A percentile compares a stretch with the other conserved stretches of the same genome.
These are phyloP conservation scores for Talpa occidentalis DNA, from an alignment of 2,113 vertebrate genomes.

Conservation along the genomic window DNA sequence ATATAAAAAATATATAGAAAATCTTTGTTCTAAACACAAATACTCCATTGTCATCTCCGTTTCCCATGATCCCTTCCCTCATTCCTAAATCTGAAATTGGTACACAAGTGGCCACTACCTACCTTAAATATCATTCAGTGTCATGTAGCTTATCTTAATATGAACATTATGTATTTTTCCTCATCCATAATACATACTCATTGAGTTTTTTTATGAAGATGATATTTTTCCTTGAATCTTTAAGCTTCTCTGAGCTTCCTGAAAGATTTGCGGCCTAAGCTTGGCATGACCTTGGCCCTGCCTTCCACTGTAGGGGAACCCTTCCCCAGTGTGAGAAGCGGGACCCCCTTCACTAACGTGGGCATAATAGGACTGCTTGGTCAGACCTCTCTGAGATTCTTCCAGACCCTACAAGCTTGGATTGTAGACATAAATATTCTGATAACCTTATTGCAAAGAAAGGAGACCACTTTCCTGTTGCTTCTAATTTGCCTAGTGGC, in stretches of 20 bases:
- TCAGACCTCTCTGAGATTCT: background rate
- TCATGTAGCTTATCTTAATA: slow-evolving; percentile 22
- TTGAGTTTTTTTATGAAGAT: slow-evolving; percentile 33
- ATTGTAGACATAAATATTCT: slow-evolving; percentile 7
- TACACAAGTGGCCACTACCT: background rate
- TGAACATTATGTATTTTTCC: background rate
- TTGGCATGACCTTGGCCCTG: background rate
- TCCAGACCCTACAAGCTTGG: slow-evolving; percentile 15
- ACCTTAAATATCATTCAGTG: background rate
- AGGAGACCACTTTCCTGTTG: background rate
- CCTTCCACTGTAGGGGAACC: background rate
- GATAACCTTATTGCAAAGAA: slow-evolving; percentile 41
- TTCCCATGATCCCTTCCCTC: background rate
- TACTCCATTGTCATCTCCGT: background rate
- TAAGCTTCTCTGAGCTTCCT: background rate
- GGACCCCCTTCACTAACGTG: background rate
- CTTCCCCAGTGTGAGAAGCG: background rate
- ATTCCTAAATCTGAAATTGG: background rate
- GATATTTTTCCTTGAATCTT: background rate
- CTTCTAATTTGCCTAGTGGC: slow-evolving; percentile 30
- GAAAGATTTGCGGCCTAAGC: background rate
- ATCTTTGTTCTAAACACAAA: background rate
- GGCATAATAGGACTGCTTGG: background rate
- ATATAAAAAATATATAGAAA: slow-evolving; percentile 18
- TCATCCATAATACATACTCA: background rate